Conservation (phyloP, 1,140 invertebrate genomes). For the Mercenaria mercenaria region DNA sequence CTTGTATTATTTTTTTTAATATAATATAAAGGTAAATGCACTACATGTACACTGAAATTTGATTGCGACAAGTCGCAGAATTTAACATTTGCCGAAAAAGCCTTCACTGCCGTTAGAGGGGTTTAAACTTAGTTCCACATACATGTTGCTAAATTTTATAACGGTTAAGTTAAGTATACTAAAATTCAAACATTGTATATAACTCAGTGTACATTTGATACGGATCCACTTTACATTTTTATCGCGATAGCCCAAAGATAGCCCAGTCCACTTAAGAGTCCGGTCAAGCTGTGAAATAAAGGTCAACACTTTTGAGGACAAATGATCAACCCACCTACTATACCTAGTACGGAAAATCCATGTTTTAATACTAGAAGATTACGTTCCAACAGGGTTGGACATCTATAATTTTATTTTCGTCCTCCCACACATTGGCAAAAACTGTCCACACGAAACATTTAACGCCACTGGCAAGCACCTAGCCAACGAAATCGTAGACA, state of each 20-base stretch:
- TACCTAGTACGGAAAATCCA: not conserved
- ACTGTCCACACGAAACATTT: not conserved
- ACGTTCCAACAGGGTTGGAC: not conserved
- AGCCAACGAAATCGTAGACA: not conserved
- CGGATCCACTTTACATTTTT: not conserved
- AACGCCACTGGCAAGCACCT: not conserved
- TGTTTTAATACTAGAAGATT: not conserved
- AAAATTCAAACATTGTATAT: too few relatives aligned
- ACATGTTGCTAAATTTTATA: too few relatives aligned
- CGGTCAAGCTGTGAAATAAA: not conserved
- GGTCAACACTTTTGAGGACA: not conserved
- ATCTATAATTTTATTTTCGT: not conserved
- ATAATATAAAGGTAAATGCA: too few relatives aligned
- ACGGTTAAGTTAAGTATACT: too few relatives aligned
- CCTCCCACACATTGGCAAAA: not conserved
- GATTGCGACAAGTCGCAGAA: too few relatives aligned
- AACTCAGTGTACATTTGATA: too few relatives aligned
- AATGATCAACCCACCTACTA: not conserved
- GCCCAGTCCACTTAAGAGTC: not conserved
- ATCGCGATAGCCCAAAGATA: not conserved
- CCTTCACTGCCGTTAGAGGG: too few relatives aligned
- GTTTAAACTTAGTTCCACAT: too few relatives aligned
- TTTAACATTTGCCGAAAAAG: too few relatives aligned
- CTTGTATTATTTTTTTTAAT: too few relatives aligned
- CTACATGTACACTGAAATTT: too few relatives aligned